These are phyloP conservation scores for Hirtodrosophila alboralis DNA, from an alignment of 2,888 invertebrate genomes.

Conservation along the genomic window DNA sequence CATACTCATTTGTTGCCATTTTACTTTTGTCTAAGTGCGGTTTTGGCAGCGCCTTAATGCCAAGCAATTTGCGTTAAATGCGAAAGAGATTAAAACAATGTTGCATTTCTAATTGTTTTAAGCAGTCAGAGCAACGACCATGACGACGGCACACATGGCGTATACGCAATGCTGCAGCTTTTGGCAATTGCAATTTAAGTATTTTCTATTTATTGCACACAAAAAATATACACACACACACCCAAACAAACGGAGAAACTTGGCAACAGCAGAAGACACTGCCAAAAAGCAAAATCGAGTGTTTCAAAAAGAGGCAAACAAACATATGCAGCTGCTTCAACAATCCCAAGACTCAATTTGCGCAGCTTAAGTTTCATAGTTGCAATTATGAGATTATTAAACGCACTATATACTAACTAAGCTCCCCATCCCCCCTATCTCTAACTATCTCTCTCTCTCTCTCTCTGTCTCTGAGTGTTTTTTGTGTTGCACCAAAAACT, in stretches of 20 bases:
- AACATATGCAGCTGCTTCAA: slow-evolving; percentile 49
- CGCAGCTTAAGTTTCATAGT: slow-evolving; percentile 61
- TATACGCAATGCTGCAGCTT: slow-evolving; percentile 49
- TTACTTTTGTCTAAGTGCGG: slow-evolving; percentile 51
- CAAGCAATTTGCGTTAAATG: slow-evolving; percentile 80
- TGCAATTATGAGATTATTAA: slow-evolving; percentile 75
- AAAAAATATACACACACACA: slow-evolving; percentile 7
- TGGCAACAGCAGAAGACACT: slow-evolving; percentile 2
- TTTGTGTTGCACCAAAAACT: not conserved
- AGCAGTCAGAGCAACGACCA: slow-evolving; percentile 56
- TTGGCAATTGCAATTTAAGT: slow-evolving; percentile 70
- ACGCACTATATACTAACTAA: too few species aligned
- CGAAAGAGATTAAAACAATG: slow-evolving; percentile 79
- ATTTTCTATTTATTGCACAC: slow-evolving; percentile 72
- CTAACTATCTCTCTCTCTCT: not conserved
- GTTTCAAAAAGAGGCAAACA: slow-evolving; percentile 29
- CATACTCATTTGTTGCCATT: slow-evolving; percentile 30
- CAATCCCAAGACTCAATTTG: slow-evolving; percentile 59
- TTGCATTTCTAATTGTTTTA: slow-evolving; percentile 79
- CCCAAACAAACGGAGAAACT: not conserved
- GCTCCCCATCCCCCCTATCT: too few species aligned
- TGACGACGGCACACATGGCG: slow-evolving; percentile 58
- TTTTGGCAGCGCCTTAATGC: slow-evolving; percentile 71
- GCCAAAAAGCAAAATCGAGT: slow-evolving; percentile 13
- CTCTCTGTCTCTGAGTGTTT: not conserved